These are phyloP conservation scores for Nesogale talazaci DNA, from an alignment of 2,113 vertebrate species.

Conservation along the genomic window DNA sequence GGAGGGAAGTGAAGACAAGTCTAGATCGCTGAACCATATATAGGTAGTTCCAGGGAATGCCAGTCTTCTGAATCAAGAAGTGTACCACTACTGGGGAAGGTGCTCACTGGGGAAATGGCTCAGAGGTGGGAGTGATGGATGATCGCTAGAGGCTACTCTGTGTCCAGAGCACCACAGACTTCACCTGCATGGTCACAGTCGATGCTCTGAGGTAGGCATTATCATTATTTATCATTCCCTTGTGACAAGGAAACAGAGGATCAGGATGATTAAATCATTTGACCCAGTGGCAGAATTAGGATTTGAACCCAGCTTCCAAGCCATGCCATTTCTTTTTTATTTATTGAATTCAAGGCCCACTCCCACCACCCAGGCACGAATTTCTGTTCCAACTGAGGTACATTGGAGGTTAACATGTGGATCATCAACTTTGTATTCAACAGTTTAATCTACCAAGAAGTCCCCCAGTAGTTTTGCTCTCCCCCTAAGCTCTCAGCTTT, in stretches of 20 bases:
- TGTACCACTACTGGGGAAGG: background rate
- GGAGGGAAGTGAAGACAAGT: background rate
- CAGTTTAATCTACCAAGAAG: no score
- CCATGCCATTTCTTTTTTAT: background rate
- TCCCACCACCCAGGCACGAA: no score
- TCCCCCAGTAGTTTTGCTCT: no score
- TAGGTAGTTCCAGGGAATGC: background rate
- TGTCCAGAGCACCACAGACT: background rate
- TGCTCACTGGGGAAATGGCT: background rate
- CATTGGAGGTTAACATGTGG: no score
- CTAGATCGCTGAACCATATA: background rate
- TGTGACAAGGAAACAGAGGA: background rate
- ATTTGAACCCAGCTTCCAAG: background rate
- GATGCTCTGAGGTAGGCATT: background rate
- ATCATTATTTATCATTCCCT: background rate
- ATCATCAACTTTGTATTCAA: no score
- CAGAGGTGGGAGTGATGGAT: background rate
- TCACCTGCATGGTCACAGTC: background rate
- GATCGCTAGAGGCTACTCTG: background rate
- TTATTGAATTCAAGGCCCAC: no score
- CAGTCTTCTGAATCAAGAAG: background rate
- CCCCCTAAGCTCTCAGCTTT: no score
- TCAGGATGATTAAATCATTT: background rate
- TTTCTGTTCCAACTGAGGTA: no score
- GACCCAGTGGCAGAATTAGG: background rate